These are phyloP conservation scores for Pycnonotus jocosus DNA, from an alignment of 2,113 vertebrate species.

Conservation along the genomic window DNA sequence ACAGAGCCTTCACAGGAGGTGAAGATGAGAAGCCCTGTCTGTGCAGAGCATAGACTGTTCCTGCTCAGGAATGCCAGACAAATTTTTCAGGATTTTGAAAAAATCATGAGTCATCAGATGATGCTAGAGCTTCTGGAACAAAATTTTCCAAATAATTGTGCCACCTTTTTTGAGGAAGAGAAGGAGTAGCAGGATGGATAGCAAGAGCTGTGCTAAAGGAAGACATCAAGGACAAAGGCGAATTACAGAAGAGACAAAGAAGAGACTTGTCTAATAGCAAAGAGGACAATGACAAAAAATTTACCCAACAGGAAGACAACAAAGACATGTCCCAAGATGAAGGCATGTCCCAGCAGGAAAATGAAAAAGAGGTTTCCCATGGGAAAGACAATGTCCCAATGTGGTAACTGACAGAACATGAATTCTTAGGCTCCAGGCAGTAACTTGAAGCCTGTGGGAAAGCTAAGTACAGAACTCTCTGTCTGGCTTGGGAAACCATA, in stretches of 20 bases:
- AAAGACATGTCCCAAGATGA: not conserved
- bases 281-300: not conserved
- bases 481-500: too few relatives aligned
- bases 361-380: not conserved
- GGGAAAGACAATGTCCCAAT: not conserved
- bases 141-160: not conserved
- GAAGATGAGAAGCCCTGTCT: not conserved
- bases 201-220: not conserved
- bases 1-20: accelerated
- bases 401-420: too few relatives aligned
- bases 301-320: not conserved
- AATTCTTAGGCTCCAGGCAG: too few relatives aligned
- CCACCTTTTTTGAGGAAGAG: not conserved
- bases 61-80: not conserved
- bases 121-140: not conserved
- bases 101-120: not conserved
- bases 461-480: too few relatives aligned
- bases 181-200: not conserved
- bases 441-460: too few relatives aligned
- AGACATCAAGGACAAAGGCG: not conserved
- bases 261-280: too few relatives aligned
- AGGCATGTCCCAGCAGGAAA: not conserved
- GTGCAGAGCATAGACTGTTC: too few relatives aligned
- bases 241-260: too few relatives aligned
- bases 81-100: not conserved